Base-by-base conservation (phyloP, 2,797 vertebrate genomes). In the Oophaga sylvatica region DNA sequence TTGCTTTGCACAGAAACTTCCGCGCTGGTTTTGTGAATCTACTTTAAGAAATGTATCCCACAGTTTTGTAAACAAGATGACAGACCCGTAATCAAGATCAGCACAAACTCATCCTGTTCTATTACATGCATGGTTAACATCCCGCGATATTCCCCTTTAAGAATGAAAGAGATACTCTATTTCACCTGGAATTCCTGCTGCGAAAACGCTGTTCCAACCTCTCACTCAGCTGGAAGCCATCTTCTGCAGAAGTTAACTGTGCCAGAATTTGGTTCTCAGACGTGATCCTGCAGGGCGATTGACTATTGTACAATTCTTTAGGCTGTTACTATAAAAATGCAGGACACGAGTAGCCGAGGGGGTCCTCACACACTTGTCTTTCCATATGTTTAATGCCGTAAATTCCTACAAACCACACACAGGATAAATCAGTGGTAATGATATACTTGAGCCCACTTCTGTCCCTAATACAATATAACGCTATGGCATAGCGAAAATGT, bases 181-280 rank as follows among this genome's bases (percentile, higher is more conserved):
- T 77, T 77, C 73, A 77, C 73, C 73, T 77, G 73, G 10, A 77
- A 26, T n/a, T 15, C 73, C 73, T 77, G 73, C 45, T 77, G 73
- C 56, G 73, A 77, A 77, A 77, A 77, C 48, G 26, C 73, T 77
- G 22, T 77, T 77, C 45, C 73, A 77, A 56, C 73, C 73, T 77
- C 73, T 26, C 13, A 11, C 73, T 53, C 73, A 77, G 48, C 73
- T 53, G 73, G 73, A 77, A 77, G 73, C 73, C 48, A 56, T 77
- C 75, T 56, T 53, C 75, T 77, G 48, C 48, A 77, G 22, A 15
- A 77, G 75, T 77, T 53, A 56, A 29, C 75, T 0, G n/a, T 56
- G 48, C 45, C 75, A 77, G 75, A 48, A 77, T 77, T 77, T 77
- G 48, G 22, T 77, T 77, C n/a, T 56, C 75, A 56, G 75, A 77